Conservation (phyloP, 2,113 vertebrate genomes). For the Onychostruthus taczanowskii region DNA sequence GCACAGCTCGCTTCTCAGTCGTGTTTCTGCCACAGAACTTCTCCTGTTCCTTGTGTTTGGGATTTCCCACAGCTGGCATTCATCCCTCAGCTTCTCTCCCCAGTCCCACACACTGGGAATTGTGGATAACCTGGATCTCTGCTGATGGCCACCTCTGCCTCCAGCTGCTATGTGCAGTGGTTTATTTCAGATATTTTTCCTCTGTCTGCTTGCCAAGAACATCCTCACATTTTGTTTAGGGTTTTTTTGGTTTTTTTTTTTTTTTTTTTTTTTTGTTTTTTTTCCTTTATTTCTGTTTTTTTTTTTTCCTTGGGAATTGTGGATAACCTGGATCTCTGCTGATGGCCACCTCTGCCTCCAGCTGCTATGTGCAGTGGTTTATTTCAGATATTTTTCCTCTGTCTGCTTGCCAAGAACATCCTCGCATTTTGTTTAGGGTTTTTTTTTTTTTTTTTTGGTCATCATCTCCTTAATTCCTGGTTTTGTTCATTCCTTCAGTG, state of each 20-base stretch:
- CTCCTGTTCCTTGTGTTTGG: neutral
- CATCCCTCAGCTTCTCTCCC: neutral
- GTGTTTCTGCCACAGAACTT: neutral
- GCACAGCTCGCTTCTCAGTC: neutral
- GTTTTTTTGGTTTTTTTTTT: neutral
- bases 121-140: neutral
- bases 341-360: neutral
- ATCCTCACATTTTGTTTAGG: neutral
- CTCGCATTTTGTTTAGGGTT: neutral
- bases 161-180: neutral
- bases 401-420: neutral
- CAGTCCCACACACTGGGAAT: accelerated
- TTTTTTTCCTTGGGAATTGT: too few species aligned
- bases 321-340: neutral
- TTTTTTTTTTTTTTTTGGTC: neutral
- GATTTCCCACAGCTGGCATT: neutral
- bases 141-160: neutral
- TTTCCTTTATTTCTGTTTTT: too few species aligned
- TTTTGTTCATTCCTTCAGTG: neutral
- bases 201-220: neutral
- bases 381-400: neutral
- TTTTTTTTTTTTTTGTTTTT: too few species aligned
- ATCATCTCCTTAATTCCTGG: neutral
- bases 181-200: neutral
- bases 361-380: neutral